Evolutionary conservation across 2,113 vertebrate species (phyloP).

Genomic region (Lontra canadensis): DNA sequence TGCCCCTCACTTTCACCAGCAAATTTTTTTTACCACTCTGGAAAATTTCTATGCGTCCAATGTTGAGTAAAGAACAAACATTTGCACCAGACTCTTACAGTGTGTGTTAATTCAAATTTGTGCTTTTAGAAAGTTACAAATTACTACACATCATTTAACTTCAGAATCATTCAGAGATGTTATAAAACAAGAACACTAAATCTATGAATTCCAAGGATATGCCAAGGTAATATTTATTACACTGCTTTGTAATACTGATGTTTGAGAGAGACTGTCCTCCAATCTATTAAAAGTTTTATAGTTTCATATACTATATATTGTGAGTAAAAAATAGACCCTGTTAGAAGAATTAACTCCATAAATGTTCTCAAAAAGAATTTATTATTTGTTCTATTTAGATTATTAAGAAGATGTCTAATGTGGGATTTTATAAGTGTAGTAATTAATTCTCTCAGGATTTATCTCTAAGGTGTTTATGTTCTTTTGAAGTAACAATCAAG

Average conservation of each 20-base stretch:
- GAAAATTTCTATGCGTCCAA: neutral
- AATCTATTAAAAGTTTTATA: neutral
- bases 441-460: conserved; percentile 18
- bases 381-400: neutral
- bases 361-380: neutral
- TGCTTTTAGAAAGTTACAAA: neutral
- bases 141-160: neutral
- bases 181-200: neutral
- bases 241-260: neutral
- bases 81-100: neutral
- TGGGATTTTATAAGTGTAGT: neutral
- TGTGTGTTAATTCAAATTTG: neutral
- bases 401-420: neutral
- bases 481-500: neutral
- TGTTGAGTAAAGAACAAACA: neutral
- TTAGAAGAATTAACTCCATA: neutral
- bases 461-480: neutral
- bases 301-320: neutral
- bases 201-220: neutral
- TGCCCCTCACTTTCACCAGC: neutral
- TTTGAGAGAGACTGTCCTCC: neutral
- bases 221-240: neutral
- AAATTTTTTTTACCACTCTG: neutral
- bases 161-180: neutral
- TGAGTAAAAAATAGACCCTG: neutral